These are phyloP conservation scores for Globodera ellingtonae DNA, from an alignment of 1,140 invertebrate genomes.

Conservation along the genomic window DNA sequence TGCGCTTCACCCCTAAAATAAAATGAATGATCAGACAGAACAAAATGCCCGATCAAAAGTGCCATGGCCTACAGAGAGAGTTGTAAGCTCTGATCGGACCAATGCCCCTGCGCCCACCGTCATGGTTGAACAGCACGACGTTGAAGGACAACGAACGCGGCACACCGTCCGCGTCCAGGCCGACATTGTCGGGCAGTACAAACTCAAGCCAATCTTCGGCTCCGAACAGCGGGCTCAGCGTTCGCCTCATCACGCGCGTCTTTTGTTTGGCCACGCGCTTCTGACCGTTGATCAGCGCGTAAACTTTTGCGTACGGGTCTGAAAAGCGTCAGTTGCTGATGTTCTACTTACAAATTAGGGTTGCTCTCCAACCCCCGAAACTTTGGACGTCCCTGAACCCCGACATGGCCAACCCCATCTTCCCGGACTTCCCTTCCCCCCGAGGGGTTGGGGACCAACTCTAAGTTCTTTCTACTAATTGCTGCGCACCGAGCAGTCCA, in stretches of 20 bases:
- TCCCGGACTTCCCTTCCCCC: too few species aligned
- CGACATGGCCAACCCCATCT: too few species aligned
- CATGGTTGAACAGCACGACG: slow-evolving; percentile 48
- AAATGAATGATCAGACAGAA: not conserved
- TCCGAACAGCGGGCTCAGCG: slow-evolving; percentile 92
- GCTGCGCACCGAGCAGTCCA: slow-evolving; percentile 79
- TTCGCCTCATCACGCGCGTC: slow-evolving; percentile 96
- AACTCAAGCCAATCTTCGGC: slow-evolving; percentile 81
- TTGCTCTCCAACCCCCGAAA: too few species aligned
- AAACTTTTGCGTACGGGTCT: slow-evolving; percentile 89
- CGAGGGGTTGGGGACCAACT: too few species aligned
- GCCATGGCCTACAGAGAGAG: too few species aligned
- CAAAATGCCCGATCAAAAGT: not conserved
- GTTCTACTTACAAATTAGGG: too few species aligned
- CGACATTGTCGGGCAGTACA: slow-evolving; percentile 67
- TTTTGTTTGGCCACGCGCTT: slow-evolving; percentile 93
- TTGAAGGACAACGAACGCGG: slow-evolving; percentile 42
- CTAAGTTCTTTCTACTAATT: too few species aligned
- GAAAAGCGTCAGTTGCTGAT: slow-evolving; percentile 44
- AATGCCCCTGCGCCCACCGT: slow-evolving; percentile 23
- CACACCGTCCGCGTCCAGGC: slow-evolving; percentile 10
- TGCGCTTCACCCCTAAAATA: slow-evolving; percentile 45
- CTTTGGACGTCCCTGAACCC: too few species aligned
- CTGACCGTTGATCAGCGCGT: slow-evolving; percentile 92
- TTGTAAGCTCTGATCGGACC: too few species aligned